Base-by-base conservation (phyloP, 2,888 invertebrate genomes). In the Temnothorax rugatulus region DNA sequence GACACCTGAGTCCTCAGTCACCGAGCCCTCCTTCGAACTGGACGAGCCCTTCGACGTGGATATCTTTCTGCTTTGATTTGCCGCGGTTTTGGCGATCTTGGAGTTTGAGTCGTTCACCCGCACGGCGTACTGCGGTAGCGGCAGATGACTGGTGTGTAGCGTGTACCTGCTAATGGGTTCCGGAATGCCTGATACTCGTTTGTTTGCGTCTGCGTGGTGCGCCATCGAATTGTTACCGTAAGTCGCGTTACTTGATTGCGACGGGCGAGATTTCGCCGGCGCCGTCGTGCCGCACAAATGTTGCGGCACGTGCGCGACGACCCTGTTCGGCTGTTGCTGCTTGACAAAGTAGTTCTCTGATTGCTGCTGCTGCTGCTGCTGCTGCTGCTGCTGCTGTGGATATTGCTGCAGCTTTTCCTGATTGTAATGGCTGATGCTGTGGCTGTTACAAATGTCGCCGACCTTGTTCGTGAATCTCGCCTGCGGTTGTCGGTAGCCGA, bases 21-120 rank as follows among this genome's bases (percentile, higher is more conserved):
- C 96, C 0, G 97, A 96, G 18, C 97, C 97, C 86, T 95, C 95
- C 86, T 96, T 96, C 1, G 95, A 95, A 54, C 96, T 96, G 5
- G 91, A 87, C 93, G 96, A 96, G 87, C 95, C 95, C 89, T 96
- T 96, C 15, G 7, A 95, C 18, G 95, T 94, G 0, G 95, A 95
- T 11, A 96, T 95, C 93, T 96, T 97, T 87, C 97, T 96, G 85
- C 96, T 97, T 91, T 96, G 97, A 93, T 98, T 98, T 52, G 96
- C 97, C 71, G 96, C 95, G 81, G 97, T 97, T 93, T 98, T 98
- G 73, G 97, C 97, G 69, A 96, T 96, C 95, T 98, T 98, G 8
- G 96, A 91, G 82, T 95, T 95, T 96, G 97, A 90, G 95, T 95
- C 86, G 95, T 95, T 93, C 96, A 96, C 87, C 96, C 96, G 57